A percentile compares a stretch with the other conserved stretches of the same genome.
phyloP scores from a whole-genome alignment of 2,797 vertebrate species.

The Nasua narica region DNA sequence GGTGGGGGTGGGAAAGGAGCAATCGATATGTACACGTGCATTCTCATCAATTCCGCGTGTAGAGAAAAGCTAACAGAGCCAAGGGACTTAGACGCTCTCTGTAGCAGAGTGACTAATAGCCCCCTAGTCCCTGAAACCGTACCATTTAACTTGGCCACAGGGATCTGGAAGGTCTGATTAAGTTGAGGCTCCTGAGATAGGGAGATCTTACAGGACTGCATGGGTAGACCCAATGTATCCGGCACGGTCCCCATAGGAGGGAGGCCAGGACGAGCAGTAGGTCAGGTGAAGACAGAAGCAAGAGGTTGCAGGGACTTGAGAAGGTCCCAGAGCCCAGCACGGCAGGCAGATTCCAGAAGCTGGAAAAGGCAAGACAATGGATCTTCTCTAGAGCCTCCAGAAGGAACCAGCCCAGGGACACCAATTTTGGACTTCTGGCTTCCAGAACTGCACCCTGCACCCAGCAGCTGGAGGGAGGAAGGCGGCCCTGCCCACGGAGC shows the following conservation, averaged over 20 bases:
- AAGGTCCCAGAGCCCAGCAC: background rate
- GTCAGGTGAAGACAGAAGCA: accelerated
- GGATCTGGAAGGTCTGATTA: background rate
- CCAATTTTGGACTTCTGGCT: background rate
- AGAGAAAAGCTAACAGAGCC: background rate
- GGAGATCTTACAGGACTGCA: background rate
- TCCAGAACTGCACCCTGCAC: background rate
- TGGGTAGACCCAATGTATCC: background rate
- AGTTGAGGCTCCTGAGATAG: background rate
- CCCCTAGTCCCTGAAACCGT: background rate
- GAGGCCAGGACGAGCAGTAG: background rate
- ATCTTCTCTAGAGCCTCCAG: background rate
- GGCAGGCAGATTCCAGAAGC: background rate
- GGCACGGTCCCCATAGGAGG: background rate
- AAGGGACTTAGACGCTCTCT: background rate
- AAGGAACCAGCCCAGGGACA: background rate
- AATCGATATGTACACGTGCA: background rate
- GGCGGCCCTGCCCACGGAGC: background rate
- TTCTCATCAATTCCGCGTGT: background rate
- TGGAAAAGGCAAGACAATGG: background rate
- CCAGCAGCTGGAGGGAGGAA: background rate
- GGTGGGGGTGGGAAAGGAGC: background rate
- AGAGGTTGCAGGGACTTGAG: background rate
- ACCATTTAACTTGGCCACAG: background rate
- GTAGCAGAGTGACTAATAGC: background rate